Conservation (phyloP, 2,113 vertebrate genomes). For the Anguilla rostrata region DNA sequence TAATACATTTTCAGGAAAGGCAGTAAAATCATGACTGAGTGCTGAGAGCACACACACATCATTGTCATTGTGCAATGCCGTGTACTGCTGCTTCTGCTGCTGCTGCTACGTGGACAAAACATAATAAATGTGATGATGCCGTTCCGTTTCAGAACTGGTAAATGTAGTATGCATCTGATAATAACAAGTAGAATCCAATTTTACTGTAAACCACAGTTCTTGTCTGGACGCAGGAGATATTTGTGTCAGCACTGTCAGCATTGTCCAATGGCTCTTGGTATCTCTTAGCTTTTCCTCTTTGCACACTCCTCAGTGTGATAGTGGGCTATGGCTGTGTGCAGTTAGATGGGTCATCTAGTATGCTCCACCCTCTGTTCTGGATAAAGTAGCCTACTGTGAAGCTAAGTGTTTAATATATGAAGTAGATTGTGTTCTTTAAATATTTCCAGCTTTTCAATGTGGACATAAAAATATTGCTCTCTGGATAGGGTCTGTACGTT, state of each 20-base stretch:
- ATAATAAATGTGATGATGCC: background rate
- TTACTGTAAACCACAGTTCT: background rate
- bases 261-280: background rate
- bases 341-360: background rate
- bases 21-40: background rate
- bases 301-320: background rate
- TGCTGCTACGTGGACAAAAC: background rate
- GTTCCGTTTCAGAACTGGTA: background rate
- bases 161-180: background rate
- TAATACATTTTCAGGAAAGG: background rate
- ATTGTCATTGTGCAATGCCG: background rate
- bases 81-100: background rate
- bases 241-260: background rate
- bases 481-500: background rate
- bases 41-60: background rate
- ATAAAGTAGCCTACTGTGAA: background rate
- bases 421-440: background rate
- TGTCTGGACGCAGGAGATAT: background rate
- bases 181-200: background rate
- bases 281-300: slow-evolving; percentile 1
- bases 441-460: background rate
- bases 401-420: background rate
- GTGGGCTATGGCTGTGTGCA: background rate
- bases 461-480: background rate
- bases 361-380: background rate